A percentile compares a stretch with the other conserved stretches of the same genome.
phyloP scores from a whole-genome alignment of 1,140 invertebrate species.

The Drosophila cardini region DNA sequence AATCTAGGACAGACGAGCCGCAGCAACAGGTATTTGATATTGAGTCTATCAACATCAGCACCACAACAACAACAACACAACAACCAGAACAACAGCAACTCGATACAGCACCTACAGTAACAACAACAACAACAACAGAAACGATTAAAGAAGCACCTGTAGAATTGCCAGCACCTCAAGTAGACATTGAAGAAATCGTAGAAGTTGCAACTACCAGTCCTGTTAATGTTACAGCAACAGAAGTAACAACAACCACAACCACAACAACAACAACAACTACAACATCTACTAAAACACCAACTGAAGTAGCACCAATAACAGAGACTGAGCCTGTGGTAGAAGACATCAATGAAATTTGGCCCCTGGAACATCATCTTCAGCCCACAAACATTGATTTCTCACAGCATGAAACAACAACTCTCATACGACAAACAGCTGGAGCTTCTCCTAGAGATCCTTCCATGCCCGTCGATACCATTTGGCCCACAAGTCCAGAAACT shows the following conservation, averaged over 20 bases:
- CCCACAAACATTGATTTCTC: slow-evolving; percentile 81
- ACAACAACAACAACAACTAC: slow-evolving; percentile 33
- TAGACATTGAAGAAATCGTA: slow-evolving; percentile 82
- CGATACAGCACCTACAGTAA: slow-evolving; percentile 52
- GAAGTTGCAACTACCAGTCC: slow-evolving; percentile 76
- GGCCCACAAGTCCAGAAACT: slow-evolving; percentile 77
- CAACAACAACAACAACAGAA: slow-evolving; percentile 67
- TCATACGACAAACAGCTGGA: slow-evolving; percentile 19
- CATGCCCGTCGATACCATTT: slow-evolving; percentile 72
- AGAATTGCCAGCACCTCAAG: slow-evolving; percentile 82
- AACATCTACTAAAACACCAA: slow-evolving; percentile 23
- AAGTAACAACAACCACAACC: slow-evolving; percentile 50
- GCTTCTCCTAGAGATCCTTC: slow-evolving; percentile 17
- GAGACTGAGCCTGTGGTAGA: slow-evolving; percentile 54
- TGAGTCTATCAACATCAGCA: slow-evolving; percentile 77
- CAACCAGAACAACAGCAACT: slow-evolving; percentile 65
- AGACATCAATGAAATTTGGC: slow-evolving; percentile 82
- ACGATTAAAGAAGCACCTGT: slow-evolving; percentile 75
- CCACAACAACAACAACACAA: slow-evolving; percentile 54
- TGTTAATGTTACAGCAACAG: slow-evolving; percentile 75
- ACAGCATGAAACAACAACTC: slow-evolving; percentile 58
- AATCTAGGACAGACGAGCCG: slow-evolving; percentile 51
- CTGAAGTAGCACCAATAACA: slow-evolving; percentile 22
- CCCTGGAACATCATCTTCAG: slow-evolving; percentile 72
- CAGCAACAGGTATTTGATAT: slow-evolving; percentile 84